A percentile compares a stretch with the other conserved stretches of the same genome.
These are phyloP conservation scores for Pangasius larnaudii DNA, from an alignment of 2,797 vertebrate genomes.

Conservation along the genomic window DNA sequence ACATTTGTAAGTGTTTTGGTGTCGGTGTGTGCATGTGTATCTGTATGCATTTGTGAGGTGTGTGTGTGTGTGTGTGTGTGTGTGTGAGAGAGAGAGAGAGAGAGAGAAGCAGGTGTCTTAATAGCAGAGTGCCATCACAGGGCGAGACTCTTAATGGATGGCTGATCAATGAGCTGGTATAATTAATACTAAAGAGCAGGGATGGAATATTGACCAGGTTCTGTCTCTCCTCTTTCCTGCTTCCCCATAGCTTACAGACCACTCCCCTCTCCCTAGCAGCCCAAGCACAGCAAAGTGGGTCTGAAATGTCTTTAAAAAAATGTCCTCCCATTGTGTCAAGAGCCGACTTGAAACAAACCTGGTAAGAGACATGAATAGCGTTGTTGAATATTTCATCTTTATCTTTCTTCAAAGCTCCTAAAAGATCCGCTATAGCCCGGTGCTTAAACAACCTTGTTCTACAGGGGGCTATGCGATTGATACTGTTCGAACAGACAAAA, in stretches of 20 bases:
- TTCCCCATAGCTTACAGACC: background rate
- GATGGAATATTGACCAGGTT: conserved; percentile 68
- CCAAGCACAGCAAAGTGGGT: conserved; percentile 47
- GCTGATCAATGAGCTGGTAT: conserved; percentile 67
- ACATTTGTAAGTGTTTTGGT: background rate
- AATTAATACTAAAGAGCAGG: conserved; percentile 66
- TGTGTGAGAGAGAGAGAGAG: background rate
- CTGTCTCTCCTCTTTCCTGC: conserved; percentile 18
- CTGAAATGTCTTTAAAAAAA: conserved; percentile 35
- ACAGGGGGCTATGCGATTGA: conserved; percentile 3
- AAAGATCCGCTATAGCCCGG: background rate
- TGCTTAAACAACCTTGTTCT: conserved; percentile 20
- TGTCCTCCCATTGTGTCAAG: conserved; percentile 8
- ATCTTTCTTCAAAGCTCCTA: conserved; percentile 48
- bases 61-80: background rate
- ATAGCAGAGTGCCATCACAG: conserved; percentile 48
- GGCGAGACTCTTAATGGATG: conserved; percentile 60
- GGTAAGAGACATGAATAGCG: conserved; percentile 48
- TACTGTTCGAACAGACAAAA: background rate
- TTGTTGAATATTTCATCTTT: conserved; percentile 63
- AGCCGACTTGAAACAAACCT: conserved; percentile 52
- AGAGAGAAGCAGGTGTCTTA: conserved; percentile 30
- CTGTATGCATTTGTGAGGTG: too few species aligned
- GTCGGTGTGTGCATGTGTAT: background rate
- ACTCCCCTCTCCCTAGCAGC: conserved; percentile 8